Evolutionary conservation across 2,888 invertebrate genomes (phyloP).

Genomic region (Drosophila nr. perissopoda): DNA sequence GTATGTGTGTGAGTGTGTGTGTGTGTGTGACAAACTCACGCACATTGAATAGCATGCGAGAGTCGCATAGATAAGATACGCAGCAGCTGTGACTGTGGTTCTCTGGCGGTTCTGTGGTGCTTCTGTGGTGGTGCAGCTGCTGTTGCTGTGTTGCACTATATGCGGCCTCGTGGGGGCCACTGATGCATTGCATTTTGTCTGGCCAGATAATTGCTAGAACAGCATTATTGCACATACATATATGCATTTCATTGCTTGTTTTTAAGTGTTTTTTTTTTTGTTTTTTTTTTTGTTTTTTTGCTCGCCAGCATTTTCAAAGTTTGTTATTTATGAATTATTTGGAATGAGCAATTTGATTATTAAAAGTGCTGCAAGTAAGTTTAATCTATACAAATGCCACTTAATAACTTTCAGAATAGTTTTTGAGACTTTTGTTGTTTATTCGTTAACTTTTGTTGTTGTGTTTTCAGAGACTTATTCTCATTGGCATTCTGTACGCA

Average conservation of each 20-base stretch:
- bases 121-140: slow-evolving; percentile 11
- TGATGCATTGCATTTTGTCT: slow-evolving; percentile 74
- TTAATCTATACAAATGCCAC: neutral
- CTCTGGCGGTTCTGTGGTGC: slow-evolving; percentile 17
- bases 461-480: neutral
- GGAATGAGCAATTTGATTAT: neutral
- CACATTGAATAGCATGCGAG: slow-evolving; percentile 68
- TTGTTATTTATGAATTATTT: slow-evolving; percentile 6
- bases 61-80: slow-evolving; percentile 80
- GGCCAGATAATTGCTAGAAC: slow-evolving; percentile 76
- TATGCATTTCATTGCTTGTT: slow-evolving; percentile 25
- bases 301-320: slow-evolving; percentile 13
- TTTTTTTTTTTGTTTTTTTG: no score
- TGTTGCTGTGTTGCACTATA: slow-evolving; percentile 26
- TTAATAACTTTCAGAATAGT: neutral
- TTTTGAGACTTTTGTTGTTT: neutral
- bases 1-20: neutral
- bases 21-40: slow-evolving; percentile 57
- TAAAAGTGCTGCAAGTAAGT: neutral
- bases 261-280: slow-evolving; percentile 19
- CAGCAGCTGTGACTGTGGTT: slow-evolving; percentile 53
- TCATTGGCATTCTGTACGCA: neutral
- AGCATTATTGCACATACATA: slow-evolving; percentile 54
- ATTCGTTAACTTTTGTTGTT: neutral
- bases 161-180: slow-evolving; percentile 63